These are phyloP conservation scores for Gnatocerus cornutus DNA, from an alignment of 2,888 invertebrate genomes.

Conservation along the genomic window DNA sequence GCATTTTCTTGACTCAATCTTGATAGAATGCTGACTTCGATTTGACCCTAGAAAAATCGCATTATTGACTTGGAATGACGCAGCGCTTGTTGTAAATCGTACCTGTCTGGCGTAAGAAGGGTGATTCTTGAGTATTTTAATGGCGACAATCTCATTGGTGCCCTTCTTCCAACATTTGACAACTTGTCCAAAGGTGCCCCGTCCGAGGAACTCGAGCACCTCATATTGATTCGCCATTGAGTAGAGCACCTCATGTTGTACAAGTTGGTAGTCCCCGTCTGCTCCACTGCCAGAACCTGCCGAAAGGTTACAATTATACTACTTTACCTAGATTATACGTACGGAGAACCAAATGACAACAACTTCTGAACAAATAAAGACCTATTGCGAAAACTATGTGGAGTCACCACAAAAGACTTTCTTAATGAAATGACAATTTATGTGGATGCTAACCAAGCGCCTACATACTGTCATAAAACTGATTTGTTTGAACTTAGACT, in stretches of 20 bases:
- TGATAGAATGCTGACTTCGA: slow-evolving; percentile 97
- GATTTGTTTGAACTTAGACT: slow-evolving; percentile 28
- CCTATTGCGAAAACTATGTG: slow-evolving; percentile 11
- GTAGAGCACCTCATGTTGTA: slow-evolving; percentile 98
- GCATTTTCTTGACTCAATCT: slow-evolving; percentile 97
- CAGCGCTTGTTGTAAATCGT: slow-evolving; percentile 33
- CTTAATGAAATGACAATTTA: background rate
- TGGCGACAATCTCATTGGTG: slow-evolving; percentile 99
- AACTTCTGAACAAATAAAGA: slow-evolving; percentile 34
- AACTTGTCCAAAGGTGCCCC: slow-evolving; percentile 99
- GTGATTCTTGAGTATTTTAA: slow-evolving; percentile 99
- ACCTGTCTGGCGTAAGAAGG: slow-evolving; percentile 98
- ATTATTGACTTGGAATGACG: background rate
- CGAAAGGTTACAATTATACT: background rate
- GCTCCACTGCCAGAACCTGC: slow-evolving; percentile 88
- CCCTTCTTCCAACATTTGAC: slow-evolving; percentile 99
- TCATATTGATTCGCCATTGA: slow-evolving; percentile 97
- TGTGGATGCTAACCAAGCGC: slow-evolving; percentile 18
- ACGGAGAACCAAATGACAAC: slow-evolving; percentile 16
- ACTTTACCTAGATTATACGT: slow-evolving; percentile 1
- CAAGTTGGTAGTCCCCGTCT: slow-evolving; percentile 98
- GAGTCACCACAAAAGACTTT: slow-evolving; percentile 3
- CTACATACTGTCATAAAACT: slow-evolving; percentile 25
- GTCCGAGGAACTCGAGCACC: slow-evolving; percentile 98
- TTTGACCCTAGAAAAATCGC: slow-evolving; percentile 82